These are phyloP conservation scores for Macropus fuliginosus DNA, from an alignment of 2,797 vertebrate species.

Conservation along the genomic window DNA sequence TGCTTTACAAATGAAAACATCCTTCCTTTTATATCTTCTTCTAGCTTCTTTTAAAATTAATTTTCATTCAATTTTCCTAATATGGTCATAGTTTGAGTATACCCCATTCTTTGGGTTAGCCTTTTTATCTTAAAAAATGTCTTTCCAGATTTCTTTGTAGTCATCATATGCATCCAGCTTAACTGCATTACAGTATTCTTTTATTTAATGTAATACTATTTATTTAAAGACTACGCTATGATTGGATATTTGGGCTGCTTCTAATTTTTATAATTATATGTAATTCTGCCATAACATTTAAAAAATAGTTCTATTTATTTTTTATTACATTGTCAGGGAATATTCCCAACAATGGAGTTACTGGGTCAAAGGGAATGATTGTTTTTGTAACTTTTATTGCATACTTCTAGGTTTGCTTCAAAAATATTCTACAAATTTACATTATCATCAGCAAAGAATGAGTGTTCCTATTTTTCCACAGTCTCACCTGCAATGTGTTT, in stretches of 20 bases:
- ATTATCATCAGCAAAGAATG: background rate
- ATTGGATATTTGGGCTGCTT: background rate
- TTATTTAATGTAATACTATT: background rate
- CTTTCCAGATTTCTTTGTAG: background rate
- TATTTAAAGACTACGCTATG: background rate
- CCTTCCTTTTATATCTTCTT: background rate
- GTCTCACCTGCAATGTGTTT: background rate
- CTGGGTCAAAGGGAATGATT: background rate
- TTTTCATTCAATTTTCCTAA: background rate
- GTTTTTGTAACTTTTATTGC: background rate
- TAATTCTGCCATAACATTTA: background rate
- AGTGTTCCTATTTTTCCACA: background rate
- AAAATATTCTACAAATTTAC: background rate
- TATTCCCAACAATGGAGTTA: background rate
- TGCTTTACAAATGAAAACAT: background rate
- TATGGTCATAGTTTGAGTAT: background rate
- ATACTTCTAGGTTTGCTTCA: background rate
- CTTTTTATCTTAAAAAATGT: background rate
- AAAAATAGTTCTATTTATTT: background rate
- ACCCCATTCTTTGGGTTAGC: background rate
- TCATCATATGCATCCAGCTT: background rate
- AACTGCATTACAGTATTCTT: background rate
- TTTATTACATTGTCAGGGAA: background rate
- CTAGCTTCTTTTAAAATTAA: background rate
- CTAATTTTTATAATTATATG: background rate